phyloP scores from a whole-genome alignment of 1,140 invertebrate genomes.

The Coptotermes formosanus region DNA sequence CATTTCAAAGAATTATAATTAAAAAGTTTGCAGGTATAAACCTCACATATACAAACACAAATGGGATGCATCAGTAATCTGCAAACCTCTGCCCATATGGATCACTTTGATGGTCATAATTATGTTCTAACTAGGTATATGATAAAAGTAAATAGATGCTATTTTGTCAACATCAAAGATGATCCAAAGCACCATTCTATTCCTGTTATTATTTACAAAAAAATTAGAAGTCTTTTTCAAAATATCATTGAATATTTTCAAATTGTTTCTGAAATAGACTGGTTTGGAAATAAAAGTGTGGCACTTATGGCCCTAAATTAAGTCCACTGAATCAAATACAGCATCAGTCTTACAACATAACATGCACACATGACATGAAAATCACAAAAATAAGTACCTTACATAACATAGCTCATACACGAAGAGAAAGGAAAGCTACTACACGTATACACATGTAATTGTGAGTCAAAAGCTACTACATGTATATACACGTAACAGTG shows the following conservation, averaged over 20 bases:
- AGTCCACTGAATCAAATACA: background rate
- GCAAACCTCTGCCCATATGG: constrained; percentile 5
- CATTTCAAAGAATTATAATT: background rate
- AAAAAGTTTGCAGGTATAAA: constrained; percentile 13
- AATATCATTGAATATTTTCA: background rate
- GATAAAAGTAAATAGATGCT: no score
- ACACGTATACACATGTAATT: no score
- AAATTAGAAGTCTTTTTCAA: background rate
- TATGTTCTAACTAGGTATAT: no score
- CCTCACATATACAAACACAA: background rate
- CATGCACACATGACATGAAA: background rate
- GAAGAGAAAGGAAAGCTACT: background rate
- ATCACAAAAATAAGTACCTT: background rate
- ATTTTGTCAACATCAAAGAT: background rate
- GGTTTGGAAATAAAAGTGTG: background rate
- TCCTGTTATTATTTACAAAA: background rate
- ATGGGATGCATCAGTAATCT: background rate
- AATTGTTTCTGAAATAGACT: background rate
- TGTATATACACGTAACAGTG: background rate
- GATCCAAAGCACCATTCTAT: constrained; percentile 1
- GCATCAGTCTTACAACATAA: background rate
- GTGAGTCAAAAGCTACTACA: background rate
- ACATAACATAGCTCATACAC: no score
- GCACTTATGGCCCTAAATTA: background rate
- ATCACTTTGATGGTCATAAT: background rate